Percentiles rank a stretch among this genome's conserved stretches.
Evolutionary conservation across 2,797 vertebrate genomes (phyloP).

Genomic region (Lutjanus argentimaculatus): DNA sequence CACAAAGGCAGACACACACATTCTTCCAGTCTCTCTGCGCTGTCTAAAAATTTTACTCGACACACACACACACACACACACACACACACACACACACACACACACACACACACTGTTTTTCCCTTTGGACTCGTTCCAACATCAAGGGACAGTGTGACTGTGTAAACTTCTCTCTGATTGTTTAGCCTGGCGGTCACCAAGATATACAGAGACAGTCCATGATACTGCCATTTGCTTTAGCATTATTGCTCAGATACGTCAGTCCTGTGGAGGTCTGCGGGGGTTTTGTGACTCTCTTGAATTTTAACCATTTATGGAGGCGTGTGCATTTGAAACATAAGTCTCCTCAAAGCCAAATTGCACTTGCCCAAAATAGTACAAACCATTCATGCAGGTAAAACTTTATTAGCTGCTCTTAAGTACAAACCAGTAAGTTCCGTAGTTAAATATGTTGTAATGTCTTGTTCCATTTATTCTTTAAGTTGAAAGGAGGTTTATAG

Average conservation of each 20-base stretch:
- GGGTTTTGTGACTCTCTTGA: constrained; percentile 14
- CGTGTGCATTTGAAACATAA: constrained; percentile 22
- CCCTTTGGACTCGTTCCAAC: constrained; percentile 48
- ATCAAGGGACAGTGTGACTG: constrained; percentile 56
- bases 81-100: constrained; percentile 1
- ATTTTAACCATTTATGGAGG: constrained; percentile 75
- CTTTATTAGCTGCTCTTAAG: constrained; percentile 45
- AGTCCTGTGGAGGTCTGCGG: constrained; percentile 14
- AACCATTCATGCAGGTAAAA: constrained; percentile 32
- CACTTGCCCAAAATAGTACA: constrained; percentile 36
- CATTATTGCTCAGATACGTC: constrained; percentile 28
- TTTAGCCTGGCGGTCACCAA: constrained; percentile 76
- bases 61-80: neutral
- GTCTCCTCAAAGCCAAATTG: constrained; percentile 38
- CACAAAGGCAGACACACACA: constrained; percentile 39
- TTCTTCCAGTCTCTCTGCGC: constrained; percentile 47
- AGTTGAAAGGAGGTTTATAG: constrained; percentile 11
- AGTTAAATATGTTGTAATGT: neutral
- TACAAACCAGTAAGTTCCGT: constrained; percentile 17
- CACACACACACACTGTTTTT: constrained; percentile 18
- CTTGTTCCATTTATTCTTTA: constrained; percentile 6
- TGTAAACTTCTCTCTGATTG: constrained; percentile 77
- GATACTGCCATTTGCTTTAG: constrained; percentile 58
- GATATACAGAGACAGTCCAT: constrained; percentile 63
- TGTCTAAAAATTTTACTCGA: constrained; percentile 38